Conservation (phyloP, 2,113 vertebrate species). For the Dipodomys ordii region DNA sequence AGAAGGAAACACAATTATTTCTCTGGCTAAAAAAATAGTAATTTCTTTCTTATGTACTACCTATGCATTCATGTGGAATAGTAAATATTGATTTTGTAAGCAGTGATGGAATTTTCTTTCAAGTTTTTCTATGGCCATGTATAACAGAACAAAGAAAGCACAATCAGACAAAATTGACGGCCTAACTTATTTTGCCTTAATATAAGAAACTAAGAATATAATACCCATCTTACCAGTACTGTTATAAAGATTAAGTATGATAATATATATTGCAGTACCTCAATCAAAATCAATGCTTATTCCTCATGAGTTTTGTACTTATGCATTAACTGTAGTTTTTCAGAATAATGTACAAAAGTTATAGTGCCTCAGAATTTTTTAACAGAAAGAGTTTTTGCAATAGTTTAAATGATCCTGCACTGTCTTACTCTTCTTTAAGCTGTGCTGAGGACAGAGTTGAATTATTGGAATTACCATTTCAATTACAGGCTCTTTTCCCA, state of each 20-base stretch:
- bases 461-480: background rate
- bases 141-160: background rate
- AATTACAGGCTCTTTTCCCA: background rate
- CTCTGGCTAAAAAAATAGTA: background rate
- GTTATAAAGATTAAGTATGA: background rate
- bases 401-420: background rate
- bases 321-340: background rate
- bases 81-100: slow-evolving; percentile 55
- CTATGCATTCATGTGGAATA: slow-evolving; percentile 25
- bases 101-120: slow-evolving; percentile 5
- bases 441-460: background rate
- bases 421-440: background rate
- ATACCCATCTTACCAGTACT: background rate
- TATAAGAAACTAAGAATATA: background rate
- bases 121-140: background rate
- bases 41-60: background rate
- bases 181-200: background rate
- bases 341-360: background rate
- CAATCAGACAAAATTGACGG: background rate
- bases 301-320: background rate
- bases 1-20: slow-evolving; percentile 59
- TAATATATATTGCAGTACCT: background rate
- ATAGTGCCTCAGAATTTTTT: background rate
- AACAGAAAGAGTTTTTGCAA: background rate
- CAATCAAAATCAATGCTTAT: background rate